Evolutionary conservation across 2,888 invertebrate species (phyloP).

Genomic region (Sisyra terminalis): DNA sequence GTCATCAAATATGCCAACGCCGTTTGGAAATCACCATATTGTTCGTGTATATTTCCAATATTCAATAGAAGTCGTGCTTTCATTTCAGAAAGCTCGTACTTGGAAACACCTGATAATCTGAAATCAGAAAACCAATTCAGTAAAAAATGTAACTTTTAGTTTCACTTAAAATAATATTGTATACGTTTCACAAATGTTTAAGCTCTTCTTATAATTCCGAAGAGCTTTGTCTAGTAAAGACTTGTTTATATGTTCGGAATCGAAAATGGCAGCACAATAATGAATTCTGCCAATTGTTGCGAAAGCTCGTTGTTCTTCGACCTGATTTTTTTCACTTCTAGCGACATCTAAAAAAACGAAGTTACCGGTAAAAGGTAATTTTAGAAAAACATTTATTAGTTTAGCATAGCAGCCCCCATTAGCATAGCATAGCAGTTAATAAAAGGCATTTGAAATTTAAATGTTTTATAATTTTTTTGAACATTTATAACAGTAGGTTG

Average conservation of each 20-base stretch:
- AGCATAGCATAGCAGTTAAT: too few species aligned
- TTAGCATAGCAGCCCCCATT: too few species aligned
- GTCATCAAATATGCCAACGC: slow-evolving; percentile 50
- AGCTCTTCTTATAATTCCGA: slow-evolving; percentile 60
- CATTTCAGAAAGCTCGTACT: slow-evolving; percentile 69
- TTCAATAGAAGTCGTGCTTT: slow-evolving; percentile 68
- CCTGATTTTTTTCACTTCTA: slow-evolving; percentile 43
- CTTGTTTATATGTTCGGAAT: slow-evolving; percentile 31
- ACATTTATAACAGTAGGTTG: too few species aligned
- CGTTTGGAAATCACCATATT: slow-evolving; percentile 44
- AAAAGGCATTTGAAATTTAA: too few species aligned
- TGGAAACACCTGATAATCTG: slow-evolving; percentile 37
- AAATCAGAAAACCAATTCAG: too few species aligned
- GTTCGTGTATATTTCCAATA: slow-evolving; percentile 70
- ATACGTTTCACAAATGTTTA: slow-evolving; percentile 63
- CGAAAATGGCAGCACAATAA: slow-evolving; percentile 50
- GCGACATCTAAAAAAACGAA: slow-evolving; percentile 40
- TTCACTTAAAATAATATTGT: slow-evolving; percentile 11
- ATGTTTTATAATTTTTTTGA: too few species aligned
- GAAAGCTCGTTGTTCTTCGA: slow-evolving; percentile 79
- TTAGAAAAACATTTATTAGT: too few species aligned
- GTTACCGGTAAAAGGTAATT: too few species aligned
- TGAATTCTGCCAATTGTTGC: slow-evolving; percentile 77
- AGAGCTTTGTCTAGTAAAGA: slow-evolving; percentile 50
- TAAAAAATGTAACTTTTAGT: not conserved